Evolutionary conservation across 2,797 vertebrate genomes (phyloP), one percentile per base, ranked within the genome.

Genomic region (Schizopygopsis malacanthus): DNA sequence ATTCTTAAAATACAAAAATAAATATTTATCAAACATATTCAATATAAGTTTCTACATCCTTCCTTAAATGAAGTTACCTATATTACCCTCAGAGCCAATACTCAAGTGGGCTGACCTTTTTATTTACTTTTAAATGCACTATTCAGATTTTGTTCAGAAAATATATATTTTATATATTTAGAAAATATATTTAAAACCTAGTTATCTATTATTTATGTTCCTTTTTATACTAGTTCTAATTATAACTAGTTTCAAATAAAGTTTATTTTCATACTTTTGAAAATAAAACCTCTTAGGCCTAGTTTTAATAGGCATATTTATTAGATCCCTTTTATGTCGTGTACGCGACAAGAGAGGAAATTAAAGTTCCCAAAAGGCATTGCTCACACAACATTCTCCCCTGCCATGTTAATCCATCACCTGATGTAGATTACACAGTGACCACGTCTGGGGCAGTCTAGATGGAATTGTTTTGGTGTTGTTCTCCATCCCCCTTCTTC

Each of bases 361-460:
- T 95, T 90, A 94, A 93, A 93, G 93, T 95, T 95, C 92, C 93
- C 90, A 82, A 79, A 90, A 90, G 91, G 92, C 93, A 92, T 93
- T 92, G 92, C 87, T 89, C 89, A 86, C 87, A 86, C 88, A 90
- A 90, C 91, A 87, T 89, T 91, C 86, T 88, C 13, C 92, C 91
- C 93, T 93, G 92, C 91, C 71, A 90, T 90, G 86, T 90, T 94
- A 94, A 95, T 95, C 93, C 92, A 88, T 92, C 95, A 95, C 92
- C 94, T 95, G 95, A 95, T 94, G 92, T 88, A 84, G 91, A 94
- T 96, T 95, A 94, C 90, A 90, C 93, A 92, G 93, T 89, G 91
- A 91, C 92, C 86, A 88, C 87, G 93, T 92, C 93, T 92, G 92
- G 92, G 91, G 91, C 93, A 91, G 90, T 88, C 89, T 90, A 91